These are phyloP conservation scores for Varecia variegata DNA, from an alignment of 2,797 vertebrate species.

Conservation along the genomic window DNA sequence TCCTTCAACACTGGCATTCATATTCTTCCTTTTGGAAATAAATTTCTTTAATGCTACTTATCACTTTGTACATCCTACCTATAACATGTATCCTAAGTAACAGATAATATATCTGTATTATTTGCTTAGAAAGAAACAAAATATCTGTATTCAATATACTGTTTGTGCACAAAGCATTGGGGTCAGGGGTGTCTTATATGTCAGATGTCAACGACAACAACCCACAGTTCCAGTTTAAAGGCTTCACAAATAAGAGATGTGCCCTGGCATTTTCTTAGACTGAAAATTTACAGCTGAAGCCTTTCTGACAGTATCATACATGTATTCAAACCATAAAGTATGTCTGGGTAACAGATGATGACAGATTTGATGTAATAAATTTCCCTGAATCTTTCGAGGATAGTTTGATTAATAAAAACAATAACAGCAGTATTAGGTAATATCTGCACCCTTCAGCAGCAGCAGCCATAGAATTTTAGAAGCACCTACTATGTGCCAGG, in stretches of 20 bases:
- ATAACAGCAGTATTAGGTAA: background rate
- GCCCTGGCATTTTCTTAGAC: background rate
- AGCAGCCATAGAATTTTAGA: background rate
- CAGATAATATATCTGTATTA: background rate
- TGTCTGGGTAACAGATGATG: background rate
- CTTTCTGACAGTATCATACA: background rate
- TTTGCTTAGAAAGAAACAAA: conserved; percentile 14
- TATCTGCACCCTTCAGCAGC: background rate
- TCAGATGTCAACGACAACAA: background rate
- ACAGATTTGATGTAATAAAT: background rate
- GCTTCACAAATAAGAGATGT: background rate
- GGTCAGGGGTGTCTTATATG: background rate
- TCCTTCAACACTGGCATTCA: background rate
- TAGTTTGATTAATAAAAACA: background rate
- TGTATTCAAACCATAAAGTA: background rate
- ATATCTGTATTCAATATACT: background rate
- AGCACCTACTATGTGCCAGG: background rate
- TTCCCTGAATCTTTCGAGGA: background rate
- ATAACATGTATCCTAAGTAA: background rate
- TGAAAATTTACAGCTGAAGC: background rate
- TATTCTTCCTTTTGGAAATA: background rate
- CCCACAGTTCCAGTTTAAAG: background rate
- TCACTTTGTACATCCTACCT: background rate
- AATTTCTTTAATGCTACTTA: background rate
- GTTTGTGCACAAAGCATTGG: background rate